A percentile compares a stretch with the other conserved stretches of the same genome.
Conservation (phyloP, 2,113 vertebrate species). For the Salminus brasiliensis region DNA sequence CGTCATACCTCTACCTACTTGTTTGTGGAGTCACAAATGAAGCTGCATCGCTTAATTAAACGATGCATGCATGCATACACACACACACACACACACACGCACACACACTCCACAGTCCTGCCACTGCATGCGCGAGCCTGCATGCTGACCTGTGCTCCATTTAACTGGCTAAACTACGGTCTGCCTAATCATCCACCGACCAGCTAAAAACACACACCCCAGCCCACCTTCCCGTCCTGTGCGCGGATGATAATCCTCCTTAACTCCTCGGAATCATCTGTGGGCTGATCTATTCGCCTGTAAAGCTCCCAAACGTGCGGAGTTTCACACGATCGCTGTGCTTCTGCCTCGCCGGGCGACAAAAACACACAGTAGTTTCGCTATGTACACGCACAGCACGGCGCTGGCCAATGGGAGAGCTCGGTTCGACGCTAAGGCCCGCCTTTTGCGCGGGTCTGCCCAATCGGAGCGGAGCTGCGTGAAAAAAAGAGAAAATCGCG, state of each 20-base stretch:
- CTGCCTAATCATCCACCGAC: too few species aligned
- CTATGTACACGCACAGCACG: neutral
- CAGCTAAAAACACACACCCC: neutral
- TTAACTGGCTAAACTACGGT: too few species aligned
- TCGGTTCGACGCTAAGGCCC: neutral
- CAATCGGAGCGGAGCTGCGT: slow-evolving; percentile 24
- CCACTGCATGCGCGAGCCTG: too few species aligned
- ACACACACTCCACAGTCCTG: too few species aligned
- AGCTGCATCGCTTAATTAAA: too few species aligned
- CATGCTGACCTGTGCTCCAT: too few species aligned
- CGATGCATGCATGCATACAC: too few species aligned
- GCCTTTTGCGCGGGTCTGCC: slow-evolving; percentile 32
- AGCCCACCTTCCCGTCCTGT: neutral
- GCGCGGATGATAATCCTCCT: neutral
- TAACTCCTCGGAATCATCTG: neutral
- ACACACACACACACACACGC: too few species aligned
- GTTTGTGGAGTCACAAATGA: too few species aligned
- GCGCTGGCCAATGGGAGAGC: slow-evolving; percentile 30
- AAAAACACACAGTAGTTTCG: neutral
- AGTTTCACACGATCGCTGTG: neutral
- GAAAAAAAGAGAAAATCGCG: neutral
- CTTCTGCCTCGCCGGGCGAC: neutral
- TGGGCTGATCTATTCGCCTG: neutral
- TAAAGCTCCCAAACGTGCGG: neutral
- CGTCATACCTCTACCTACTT: too few species aligned